Evolutionary conservation across 2,888 invertebrate genomes (phyloP), one percentile per base, ranked within the genome.

Genomic region (Smittia aterrima): DNA sequence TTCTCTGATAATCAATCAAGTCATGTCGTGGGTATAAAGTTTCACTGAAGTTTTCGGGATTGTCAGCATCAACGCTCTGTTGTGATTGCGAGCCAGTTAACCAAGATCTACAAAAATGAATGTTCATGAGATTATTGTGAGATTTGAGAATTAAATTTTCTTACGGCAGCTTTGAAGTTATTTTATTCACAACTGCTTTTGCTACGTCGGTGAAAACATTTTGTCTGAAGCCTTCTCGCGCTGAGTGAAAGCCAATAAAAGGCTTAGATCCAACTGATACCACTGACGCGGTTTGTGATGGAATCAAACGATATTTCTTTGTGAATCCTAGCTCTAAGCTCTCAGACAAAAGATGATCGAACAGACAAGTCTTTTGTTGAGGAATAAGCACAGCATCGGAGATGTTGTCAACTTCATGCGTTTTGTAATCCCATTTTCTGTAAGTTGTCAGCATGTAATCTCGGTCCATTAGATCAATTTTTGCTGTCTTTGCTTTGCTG

Each of bases 131-230:
- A n/a, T n/a, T n/a, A 32, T 74, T 41, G 38, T 27, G 53, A 16
- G 16, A 22, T 20, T 71, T 68, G 41, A 66, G 66, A 53, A 20
- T 70, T 77, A 76, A 81, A 80, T 2, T 79, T 58, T 86, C 91
- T 88, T 80, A 92, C 91, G 92, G 91, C 77, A 92, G 83, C 62
- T 90, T 90, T 66, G 89, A 90, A 80, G 93, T 92, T 25, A 96
- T 85, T 85, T 93, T 95, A 79, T 89, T 92, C 1, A 95, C 95
- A 68, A 96, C 92, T 73, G 93, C 95, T 80, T 92, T 90, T 0
- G 96, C 96, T n/a, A 97, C 94, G 81, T 96, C 96, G 70, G 93
- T 90, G 13, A 97, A 84, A 13, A 92, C 87, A 0, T 93, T 92
- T 32, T 91, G 91, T 18, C 90, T 85, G 73, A 90, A 90, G 22